phyloP scores from a whole-genome alignment of 2,113 vertebrate species.

The Bothrops jararaca region DNA sequence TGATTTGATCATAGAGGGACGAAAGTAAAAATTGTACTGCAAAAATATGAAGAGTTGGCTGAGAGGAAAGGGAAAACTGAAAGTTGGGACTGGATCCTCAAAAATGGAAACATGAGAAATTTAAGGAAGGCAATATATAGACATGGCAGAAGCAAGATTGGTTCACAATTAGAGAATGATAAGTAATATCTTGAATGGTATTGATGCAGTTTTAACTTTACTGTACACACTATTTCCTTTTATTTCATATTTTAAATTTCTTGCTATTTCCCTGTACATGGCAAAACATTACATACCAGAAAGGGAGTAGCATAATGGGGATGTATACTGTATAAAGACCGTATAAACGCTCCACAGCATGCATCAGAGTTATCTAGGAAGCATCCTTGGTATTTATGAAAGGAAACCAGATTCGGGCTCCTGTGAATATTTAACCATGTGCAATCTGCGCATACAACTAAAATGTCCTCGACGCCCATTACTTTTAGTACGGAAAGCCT shows the following conservation, averaged over 20 bases:
- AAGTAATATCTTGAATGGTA: background rate
- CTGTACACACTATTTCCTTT: background rate
- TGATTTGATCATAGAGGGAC: background rate
- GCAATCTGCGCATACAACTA: background rate
- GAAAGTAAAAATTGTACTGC: background rate
- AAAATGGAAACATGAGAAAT: background rate
- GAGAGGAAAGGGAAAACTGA: background rate
- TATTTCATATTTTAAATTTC: background rate
- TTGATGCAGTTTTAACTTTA: background rate
- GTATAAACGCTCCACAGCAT: background rate
- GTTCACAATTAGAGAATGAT: background rate
- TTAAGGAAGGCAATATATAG: background rate
- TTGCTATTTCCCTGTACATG: background rate
- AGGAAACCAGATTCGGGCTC: background rate
- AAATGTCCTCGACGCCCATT: background rate
- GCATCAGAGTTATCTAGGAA: no score
- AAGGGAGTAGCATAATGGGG: background rate
- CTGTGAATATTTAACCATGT: background rate
- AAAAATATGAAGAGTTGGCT: background rate
- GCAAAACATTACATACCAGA: background rate
- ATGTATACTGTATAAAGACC: background rate
- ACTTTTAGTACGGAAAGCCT: background rate
- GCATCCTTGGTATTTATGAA: background rate
- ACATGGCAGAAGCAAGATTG: background rate
- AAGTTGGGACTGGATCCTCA: background rate